Evolutionary conservation across 2,113 vertebrate genomes (phyloP), one percentile per base, ranked within the genome.

Genomic region (Gulo gulo): DNA sequence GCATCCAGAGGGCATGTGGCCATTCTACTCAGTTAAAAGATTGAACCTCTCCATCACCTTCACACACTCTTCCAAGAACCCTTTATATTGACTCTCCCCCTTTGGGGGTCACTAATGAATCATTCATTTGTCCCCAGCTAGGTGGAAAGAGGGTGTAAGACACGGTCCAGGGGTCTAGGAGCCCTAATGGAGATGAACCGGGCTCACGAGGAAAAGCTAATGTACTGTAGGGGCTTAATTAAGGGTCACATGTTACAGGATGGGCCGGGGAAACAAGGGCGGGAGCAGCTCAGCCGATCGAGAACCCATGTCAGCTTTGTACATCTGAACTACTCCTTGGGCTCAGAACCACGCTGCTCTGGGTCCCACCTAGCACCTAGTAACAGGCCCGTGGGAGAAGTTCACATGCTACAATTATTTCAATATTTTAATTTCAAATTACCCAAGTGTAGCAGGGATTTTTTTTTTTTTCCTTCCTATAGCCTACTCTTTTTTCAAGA

Each of bases 1-100:
- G 14, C 55, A n/a, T 50, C 34, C 5, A 0, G 26, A 39, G n/a
- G 13, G 24, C 11, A 39, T n/a, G 45, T 0, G 6, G 10, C 11
- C 34, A 23, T 6, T 55, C 50, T 69, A n/a, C 18, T 85, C 57
- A 4, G 2, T 57, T n/a, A 34, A 29, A 96, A 84, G 63, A 61
- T 6, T 42, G 47, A 39, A n/a, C 76, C 18, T 2, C 47, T 79
- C 34, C 39, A 21, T 63, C n/a, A 34, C 3, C 6, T 34, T 34
- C 8, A 65, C 7, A 39, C 11, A 4, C 9, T 21, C 10, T 84
- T 74, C 81, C 4, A 21, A 65, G 47, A 24, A 76, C 34, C 8
- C 2, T 31, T 74, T 59, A 14, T 74, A 36, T 34, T 0, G 16
- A 57, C n/a, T 39, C 4, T 23, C 20, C 26, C 18, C 29, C 5